phyloP scores from a whole-genome alignment of 2,797 vertebrate species.

The Gadopsis bispinosus region DNA sequence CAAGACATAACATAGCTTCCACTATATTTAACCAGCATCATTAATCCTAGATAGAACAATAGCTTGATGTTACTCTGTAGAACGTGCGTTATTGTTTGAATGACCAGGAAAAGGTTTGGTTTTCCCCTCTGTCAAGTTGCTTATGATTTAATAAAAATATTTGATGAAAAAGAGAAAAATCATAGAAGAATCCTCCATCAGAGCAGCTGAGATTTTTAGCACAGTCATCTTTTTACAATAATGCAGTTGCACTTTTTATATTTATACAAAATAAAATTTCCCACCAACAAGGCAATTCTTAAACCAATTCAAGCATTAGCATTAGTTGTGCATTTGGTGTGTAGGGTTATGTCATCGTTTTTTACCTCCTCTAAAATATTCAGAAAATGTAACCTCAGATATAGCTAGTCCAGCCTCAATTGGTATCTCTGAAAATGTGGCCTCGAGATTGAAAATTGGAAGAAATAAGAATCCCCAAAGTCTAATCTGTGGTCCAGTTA shows the following conservation, averaged over 20 bases:
- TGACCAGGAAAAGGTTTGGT: background rate
- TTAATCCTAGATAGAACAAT: background rate
- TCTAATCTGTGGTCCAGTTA: background rate
- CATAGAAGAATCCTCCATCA: background rate
- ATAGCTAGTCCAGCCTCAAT: background rate
- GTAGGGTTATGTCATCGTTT: background rate
- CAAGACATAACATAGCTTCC: background rate
- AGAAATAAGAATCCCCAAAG: background rate
- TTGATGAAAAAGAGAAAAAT: background rate
- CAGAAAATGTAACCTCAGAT: background rate
- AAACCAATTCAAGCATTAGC: background rate
- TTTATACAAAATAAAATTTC: background rate
- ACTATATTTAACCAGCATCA: background rate
- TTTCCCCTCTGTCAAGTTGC: background rate
- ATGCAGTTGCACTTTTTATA: background rate
- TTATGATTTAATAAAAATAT: background rate
- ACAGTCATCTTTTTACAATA: background rate
- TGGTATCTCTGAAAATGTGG: background rate
- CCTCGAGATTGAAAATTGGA: background rate
- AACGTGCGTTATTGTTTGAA: background rate
- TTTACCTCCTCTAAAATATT: background rate
- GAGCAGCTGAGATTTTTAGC: background rate
- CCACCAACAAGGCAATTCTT: background rate
- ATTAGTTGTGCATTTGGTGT: background rate
- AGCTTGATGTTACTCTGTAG: background rate